Base-by-base conservation (phyloP, 2,113 vertebrate species). In the Amazona vittata region DNA sequence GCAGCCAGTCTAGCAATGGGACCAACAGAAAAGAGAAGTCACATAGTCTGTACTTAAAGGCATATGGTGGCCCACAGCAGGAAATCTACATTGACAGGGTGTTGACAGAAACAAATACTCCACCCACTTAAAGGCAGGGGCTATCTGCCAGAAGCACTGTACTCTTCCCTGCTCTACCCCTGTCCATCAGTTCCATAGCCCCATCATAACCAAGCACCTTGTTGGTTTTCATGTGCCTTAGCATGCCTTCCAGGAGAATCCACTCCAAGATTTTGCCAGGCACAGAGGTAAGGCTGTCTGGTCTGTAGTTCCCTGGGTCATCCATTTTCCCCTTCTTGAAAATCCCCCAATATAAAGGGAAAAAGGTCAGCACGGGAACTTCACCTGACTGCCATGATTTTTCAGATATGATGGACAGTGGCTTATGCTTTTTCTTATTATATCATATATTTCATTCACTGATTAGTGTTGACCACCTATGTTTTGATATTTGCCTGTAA, bases 1-100 rank as follows among this genome's bases (percentile, higher is more conserved):
- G 21, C 13, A 76, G 9, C 5, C 26, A 44, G 21, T 15, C 6
- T 39, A 17, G 4, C 6, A 5, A 69, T 1, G 1, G 15, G 11
- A 22, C 4, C 26, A 52, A 31, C 1, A 2, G 31, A 47, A 87
- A 64, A 73, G 8, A 15, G 4, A 69, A 79, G 74, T 57, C 59
- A 62, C 11, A 37, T 7, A 33, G 39, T 77, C 8, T 71, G 12
- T 39, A 10, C 73, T 83, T 79, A 55, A 55, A 63, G 29, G 2
- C 46, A 28, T 73, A 46, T 37, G 7, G 6, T 46, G 24, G 21
- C 37, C 43, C 63, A 52, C 17, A 57, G 20, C 28, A 67, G 28
- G 37, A 89, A 77, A 68, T 46, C 5, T 46, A 28, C 15, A 10
- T 21, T 57, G 52, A 33, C 7, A 46, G 11, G 14, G 31, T 44